Evolutionary conservation across 2,888 invertebrate species (phyloP).

Genomic region (Agonopterix arenella): DNA sequence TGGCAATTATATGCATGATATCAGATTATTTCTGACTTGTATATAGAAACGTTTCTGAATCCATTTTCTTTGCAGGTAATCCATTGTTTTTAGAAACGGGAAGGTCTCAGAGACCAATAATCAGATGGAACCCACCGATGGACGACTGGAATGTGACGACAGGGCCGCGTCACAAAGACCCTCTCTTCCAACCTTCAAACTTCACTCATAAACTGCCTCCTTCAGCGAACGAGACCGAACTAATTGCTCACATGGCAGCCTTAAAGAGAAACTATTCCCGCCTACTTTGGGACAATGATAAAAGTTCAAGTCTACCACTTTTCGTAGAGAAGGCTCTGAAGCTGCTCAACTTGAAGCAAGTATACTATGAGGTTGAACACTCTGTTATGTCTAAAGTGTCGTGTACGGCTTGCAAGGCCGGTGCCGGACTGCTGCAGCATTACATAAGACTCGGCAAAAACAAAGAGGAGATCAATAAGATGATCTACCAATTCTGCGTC

Average conservation of each 20-base stretch:
- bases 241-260: conserved; percentile 61
- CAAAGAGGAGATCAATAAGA: conserved; percentile 89
- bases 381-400: conserved; percentile 95
- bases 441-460: conserved; percentile 91
- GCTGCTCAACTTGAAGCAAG: conserved; percentile 89
- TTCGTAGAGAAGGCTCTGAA: conserved; percentile 90
- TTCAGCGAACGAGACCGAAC: conserved; percentile 65
- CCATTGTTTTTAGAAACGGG: conserved; percentile 59
- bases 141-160: conserved; percentile 68
- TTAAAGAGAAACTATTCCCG: conserved; percentile 70
- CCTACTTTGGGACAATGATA: conserved; percentile 85
- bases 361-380: conserved; percentile 89
- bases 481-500: conserved; percentile 91
- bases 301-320: conserved; percentile 83
- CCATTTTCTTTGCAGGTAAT: conserved; percentile 42
- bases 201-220: conserved; percentile 70
- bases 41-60: too few species aligned
- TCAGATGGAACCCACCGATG: conserved; percentile 67
- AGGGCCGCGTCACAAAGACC: conserved; percentile 53
- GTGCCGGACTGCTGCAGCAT: conserved; percentile 89
- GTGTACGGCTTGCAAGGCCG: conserved; percentile 93
- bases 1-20: too few species aligned
- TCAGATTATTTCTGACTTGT: too few species aligned
- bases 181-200: conserved; percentile 62
- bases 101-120: conserved; percentile 47